Evolutionary conservation across 2,113 vertebrate genomes (phyloP).

Genomic region (Chloroceryle aenea): DNA sequence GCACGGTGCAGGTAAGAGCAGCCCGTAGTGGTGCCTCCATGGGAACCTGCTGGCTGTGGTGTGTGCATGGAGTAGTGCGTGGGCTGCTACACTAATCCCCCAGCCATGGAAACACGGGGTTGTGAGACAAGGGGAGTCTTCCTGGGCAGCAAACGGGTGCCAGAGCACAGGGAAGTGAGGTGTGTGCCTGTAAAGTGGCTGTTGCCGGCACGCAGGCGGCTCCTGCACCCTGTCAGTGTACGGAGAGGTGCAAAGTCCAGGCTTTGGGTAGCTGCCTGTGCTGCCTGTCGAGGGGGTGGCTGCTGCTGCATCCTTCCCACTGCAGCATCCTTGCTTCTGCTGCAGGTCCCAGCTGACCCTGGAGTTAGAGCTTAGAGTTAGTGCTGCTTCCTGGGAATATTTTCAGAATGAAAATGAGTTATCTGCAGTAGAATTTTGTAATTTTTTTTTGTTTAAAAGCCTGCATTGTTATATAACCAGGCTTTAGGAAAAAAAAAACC

Average conservation of each 20-base stretch:
- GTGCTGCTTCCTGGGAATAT: not conserved
- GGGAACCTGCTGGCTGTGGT: not conserved
- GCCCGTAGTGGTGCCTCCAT: not conserved
- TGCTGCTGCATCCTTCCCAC: not conserved
- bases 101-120: fast-evolving
- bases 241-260: fast-evolving
- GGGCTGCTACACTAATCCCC: fast-evolving
- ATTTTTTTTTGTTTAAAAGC: too few species aligned
- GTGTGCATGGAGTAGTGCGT: fast-evolving
- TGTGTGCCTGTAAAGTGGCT: not conserved
- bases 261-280: too few species aligned
- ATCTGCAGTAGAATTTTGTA: not conserved
- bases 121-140: not conserved
- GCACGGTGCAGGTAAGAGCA: fast-evolving
- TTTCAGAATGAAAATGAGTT: not conserved
- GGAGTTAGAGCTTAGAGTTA: not conserved
- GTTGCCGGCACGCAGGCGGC: fast-evolving
- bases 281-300: not conserved
- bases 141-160: fast-evolving
- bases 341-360: not conserved
- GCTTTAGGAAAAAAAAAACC: not conserved
- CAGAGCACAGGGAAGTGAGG: fast-evolving
- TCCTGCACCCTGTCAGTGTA: fast-evolving
- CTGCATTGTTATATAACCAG: not conserved
- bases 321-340: not conserved